These are phyloP conservation scores for Nasonovia ribisnigri DNA, from an alignment of 2,888 invertebrate genomes.

Conservation along the genomic window DNA sequence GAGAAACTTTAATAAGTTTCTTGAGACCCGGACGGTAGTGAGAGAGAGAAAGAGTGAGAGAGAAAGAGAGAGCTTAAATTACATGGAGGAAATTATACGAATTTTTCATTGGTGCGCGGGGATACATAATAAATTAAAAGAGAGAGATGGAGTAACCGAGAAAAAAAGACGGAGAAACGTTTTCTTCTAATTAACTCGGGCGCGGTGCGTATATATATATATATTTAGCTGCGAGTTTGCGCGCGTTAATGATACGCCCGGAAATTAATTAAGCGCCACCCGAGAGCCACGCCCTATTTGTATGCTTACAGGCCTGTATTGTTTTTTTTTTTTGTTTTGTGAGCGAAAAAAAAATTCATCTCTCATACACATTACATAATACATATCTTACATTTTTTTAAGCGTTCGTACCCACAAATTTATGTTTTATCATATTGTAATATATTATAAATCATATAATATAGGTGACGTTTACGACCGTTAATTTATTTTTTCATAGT, in stretches of 20 bases:
- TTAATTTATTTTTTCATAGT: neutral
- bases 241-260: slow-evolving; percentile 65
- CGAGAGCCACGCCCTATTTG: slow-evolving; percentile 52
- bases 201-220: neutral
- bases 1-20: slow-evolving; percentile 65
- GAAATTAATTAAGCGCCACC: slow-evolving; percentile 64
- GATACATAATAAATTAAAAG: slow-evolving; percentile 64
- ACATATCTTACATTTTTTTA: neutral
- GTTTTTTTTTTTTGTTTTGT: slow-evolving; percentile 36
- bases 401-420: neutral
- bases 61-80: slow-evolving; percentile 54
- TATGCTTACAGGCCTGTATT: slow-evolving; percentile 11
- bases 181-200: slow-evolving; percentile 64
- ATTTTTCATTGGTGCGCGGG: slow-evolving; percentile 60
- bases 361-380: neutral
- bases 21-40: slow-evolving; percentile 36
- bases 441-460: neutral
- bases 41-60: neutral
- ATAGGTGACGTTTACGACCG: neutral
- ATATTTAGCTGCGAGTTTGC: slow-evolving; percentile 53
- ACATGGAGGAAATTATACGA: slow-evolving; percentile 63
- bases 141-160: neutral
- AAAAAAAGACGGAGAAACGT: slow-evolving; percentile 36
- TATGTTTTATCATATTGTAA: neutral
- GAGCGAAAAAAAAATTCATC: neutral